A percentile compares a stretch with the other conserved stretches of the same genome.
phyloP scores from a whole-genome alignment of 2,888 invertebrate genomes.

The Trachelus troglodyta region DNA sequence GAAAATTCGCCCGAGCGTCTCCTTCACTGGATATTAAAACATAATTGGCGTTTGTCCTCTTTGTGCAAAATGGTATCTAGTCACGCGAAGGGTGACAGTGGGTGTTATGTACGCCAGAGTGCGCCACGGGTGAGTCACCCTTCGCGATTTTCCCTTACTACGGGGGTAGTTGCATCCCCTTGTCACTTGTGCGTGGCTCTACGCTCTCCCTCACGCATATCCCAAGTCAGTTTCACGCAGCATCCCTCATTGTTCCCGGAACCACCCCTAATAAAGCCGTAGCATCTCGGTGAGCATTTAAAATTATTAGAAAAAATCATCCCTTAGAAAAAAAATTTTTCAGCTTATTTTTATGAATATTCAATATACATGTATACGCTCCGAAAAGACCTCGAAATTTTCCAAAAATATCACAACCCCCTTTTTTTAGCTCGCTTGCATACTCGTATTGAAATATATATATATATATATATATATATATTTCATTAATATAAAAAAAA shows the following conservation, averaged over 20 bases:
- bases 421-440: not conserved
- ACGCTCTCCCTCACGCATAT: slow-evolving; percentile 21
- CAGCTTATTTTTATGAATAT: not conserved
- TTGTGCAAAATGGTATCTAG: slow-evolving; percentile 63
- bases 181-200: slow-evolving; percentile 50
- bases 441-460: not conserved
- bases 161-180: slow-evolving; percentile 45
- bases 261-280: not conserved
- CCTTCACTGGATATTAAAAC: slow-evolving; percentile 57
- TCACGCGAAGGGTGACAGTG: slow-evolving; percentile 61
- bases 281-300: not conserved
- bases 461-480: slow-evolving; percentile 4
- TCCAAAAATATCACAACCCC: not conserved
- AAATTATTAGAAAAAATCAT: not conserved
- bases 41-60: slow-evolving; percentile 65
- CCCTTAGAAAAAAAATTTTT: not conserved
- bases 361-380: slow-evolving; percentile 4
- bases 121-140: slow-evolving; percentile 63
- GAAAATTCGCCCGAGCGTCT: slow-evolving; percentile 35
- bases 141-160: slow-evolving; percentile 33
- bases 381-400: not conserved
- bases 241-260: not conserved
- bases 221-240: slow-evolving; percentile 26
- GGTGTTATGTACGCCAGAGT: slow-evolving; percentile 63
- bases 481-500: slow-evolving; percentile 12